Evolutionary conservation across 2,888 invertebrate species (phyloP).

Genomic region (Ligdia adustata): DNA sequence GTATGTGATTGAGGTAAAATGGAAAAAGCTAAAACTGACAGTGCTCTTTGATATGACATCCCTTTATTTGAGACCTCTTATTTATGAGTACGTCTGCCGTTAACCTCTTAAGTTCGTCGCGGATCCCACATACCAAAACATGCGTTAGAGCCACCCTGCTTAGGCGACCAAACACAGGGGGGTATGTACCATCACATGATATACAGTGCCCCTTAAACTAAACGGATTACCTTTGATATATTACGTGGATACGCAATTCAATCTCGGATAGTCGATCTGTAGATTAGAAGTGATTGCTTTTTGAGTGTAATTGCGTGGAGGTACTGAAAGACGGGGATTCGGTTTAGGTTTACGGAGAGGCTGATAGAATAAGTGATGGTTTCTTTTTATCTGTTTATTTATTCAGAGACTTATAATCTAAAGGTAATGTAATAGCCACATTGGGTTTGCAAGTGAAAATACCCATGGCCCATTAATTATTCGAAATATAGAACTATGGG

Average conservation of each 20-base stretch:
- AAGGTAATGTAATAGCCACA: too few species aligned
- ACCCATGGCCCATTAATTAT: too few species aligned
- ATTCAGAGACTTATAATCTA: too few species aligned
- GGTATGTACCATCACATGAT: slow-evolving; percentile 76
- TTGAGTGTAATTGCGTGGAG: slow-evolving; percentile 61
- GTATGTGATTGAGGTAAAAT: too few species aligned
- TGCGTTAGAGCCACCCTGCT: slow-evolving; percentile 75
- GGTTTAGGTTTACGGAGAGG: slow-evolving; percentile 9
- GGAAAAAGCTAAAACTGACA: too few species aligned
- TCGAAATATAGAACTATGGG: too few species aligned
- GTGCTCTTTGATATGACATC: too few species aligned
- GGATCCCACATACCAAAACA: slow-evolving; percentile 58
- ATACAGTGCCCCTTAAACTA: slow-evolving; percentile 81
- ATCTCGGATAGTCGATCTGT: slow-evolving; percentile 75
- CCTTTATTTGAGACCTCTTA: too few species aligned
- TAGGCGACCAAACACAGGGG: slow-evolving; percentile 74
- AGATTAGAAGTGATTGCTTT: slow-evolving; percentile 70
- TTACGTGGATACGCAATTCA: slow-evolving; percentile 79
- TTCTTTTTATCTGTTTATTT: too few species aligned
- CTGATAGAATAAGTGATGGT: too few species aligned
- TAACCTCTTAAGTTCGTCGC: slow-evolving; percentile 26
- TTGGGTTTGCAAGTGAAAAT: too few species aligned
- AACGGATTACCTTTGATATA: slow-evolving; percentile 84
- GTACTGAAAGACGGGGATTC: slow-evolving; percentile 21
- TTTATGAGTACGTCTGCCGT: too few species aligned